Evolutionary conservation across 2,113 vertebrate genomes (phyloP).

Genomic region (Litocranius walleri): DNA sequence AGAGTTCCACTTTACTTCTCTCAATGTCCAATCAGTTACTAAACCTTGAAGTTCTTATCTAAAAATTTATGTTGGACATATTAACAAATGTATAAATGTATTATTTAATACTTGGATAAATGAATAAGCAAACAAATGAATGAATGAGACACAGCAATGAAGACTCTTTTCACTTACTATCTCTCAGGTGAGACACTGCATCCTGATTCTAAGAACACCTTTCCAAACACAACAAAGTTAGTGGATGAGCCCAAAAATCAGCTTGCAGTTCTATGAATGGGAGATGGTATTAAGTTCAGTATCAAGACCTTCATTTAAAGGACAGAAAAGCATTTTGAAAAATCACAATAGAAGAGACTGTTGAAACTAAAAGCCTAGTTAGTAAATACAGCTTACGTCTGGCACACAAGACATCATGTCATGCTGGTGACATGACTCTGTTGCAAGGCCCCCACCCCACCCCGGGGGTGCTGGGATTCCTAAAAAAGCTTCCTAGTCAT

Average conservation of each 20-base stretch:
- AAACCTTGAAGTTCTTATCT: background rate
- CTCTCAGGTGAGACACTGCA: background rate
- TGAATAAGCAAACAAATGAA: background rate
- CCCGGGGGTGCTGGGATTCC: background rate
- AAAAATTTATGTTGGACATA: background rate
- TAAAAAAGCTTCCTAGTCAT: background rate
- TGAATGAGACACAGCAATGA: background rate
- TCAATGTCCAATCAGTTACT: background rate
- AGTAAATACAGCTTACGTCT: background rate
- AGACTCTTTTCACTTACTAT: background rate
- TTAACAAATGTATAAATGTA: background rate
- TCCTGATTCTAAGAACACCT: background rate
- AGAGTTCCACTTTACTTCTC: background rate
- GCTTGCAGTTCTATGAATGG: background rate
- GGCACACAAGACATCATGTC: background rate
- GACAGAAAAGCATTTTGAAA: background rate
- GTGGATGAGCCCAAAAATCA: background rate
- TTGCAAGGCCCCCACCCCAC: background rate
- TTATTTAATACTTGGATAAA: background rate
- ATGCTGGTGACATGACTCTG: background rate
- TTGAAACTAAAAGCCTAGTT: background rate
- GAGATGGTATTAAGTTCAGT: background rate
- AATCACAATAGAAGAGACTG: background rate
- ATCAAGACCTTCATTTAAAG: background rate
- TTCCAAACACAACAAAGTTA: background rate